Percentiles rank a stretch among this genome's conserved stretches.
These are phyloP conservation scores for Cosmopolites sordidus DNA, from an alignment of 2,888 invertebrate species.

Conservation along the genomic window DNA sequence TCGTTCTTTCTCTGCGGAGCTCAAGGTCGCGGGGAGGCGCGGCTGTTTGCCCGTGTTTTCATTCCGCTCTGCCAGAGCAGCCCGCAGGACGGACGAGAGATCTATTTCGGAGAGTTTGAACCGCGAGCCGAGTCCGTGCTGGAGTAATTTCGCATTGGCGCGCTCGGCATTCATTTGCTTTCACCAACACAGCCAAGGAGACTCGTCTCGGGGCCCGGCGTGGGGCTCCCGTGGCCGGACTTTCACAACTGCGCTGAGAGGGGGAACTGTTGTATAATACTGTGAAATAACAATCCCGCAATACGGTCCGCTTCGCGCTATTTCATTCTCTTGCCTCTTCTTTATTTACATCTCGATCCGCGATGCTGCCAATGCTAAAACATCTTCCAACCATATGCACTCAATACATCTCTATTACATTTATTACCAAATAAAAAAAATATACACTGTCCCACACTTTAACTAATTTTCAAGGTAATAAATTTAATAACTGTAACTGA, in stretches of 20 bases:
- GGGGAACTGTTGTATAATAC: slow-evolving; percentile 48
- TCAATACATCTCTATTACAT: too few species aligned
- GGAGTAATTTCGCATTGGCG: slow-evolving; percentile 38
- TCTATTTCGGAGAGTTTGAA: slow-evolving; percentile 39
- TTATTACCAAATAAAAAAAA: too few species aligned
- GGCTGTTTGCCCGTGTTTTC: slow-evolving; percentile 31
- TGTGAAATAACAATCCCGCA: slow-evolving; percentile 43
- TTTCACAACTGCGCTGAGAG: slow-evolving; percentile 46
- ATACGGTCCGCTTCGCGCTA: slow-evolving; percentile 22
- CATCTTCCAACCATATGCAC: neutral
- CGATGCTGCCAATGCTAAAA: neutral
- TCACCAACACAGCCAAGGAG: slow-evolving; percentile 48
- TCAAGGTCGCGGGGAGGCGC: slow-evolving; percentile 49
- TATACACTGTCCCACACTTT: too few species aligned
- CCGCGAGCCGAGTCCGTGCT: slow-evolving; percentile 27
- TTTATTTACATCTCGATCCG: neutral
- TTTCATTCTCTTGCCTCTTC: slow-evolving; percentile 4
- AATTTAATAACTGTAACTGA: too few species aligned
- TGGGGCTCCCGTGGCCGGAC: slow-evolving; percentile 45
- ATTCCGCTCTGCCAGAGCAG: slow-evolving; percentile 24
- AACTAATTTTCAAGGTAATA: too few species aligned
- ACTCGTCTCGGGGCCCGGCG: slow-evolving; percentile 48
- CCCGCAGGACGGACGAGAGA: slow-evolving; percentile 16
- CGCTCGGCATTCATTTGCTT: slow-evolving; percentile 40
- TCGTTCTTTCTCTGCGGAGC: slow-evolving; percentile 47